These are phyloP conservation scores for Todiramphus chloris DNA, from an alignment of 2,113 vertebrate genomes.

Conservation along the genomic window DNA sequence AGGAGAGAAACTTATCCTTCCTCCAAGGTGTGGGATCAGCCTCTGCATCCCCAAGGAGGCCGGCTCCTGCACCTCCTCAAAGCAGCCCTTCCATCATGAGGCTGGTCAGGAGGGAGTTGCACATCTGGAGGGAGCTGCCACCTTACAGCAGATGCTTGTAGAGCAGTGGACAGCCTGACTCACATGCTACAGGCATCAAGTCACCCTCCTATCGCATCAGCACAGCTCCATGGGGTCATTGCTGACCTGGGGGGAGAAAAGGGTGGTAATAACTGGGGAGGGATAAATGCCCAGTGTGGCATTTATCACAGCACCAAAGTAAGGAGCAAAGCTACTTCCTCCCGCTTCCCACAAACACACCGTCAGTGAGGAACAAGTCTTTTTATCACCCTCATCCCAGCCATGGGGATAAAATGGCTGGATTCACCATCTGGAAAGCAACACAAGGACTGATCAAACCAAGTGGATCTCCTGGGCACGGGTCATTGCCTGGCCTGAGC, in stretches of 20 bases:
- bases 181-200: accelerated
- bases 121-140: slow-evolving; percentile 3
- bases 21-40: not conserved
- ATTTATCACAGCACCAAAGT: not conserved
- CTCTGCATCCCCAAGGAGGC: not conserved
- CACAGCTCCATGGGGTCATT: not conserved
- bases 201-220: not conserved
- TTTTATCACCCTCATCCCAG: not conserved
- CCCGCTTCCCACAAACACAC: not conserved
- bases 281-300: not conserved
- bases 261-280: not conserved
- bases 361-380: accelerated
- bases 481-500: not conserved
- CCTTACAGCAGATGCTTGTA: not conserved
- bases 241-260: accelerated
- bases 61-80: not conserved
- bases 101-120: not conserved
- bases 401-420: accelerated
- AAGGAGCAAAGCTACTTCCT: not conserved
- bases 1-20: not conserved
- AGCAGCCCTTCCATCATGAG: not conserved
- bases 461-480: not conserved
- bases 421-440: accelerated
- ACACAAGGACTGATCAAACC: not conserved
- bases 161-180: not conserved